Evolutionary conservation across 2,888 invertebrate genomes (phyloP).

Genomic region (Rhingia campestris): DNA sequence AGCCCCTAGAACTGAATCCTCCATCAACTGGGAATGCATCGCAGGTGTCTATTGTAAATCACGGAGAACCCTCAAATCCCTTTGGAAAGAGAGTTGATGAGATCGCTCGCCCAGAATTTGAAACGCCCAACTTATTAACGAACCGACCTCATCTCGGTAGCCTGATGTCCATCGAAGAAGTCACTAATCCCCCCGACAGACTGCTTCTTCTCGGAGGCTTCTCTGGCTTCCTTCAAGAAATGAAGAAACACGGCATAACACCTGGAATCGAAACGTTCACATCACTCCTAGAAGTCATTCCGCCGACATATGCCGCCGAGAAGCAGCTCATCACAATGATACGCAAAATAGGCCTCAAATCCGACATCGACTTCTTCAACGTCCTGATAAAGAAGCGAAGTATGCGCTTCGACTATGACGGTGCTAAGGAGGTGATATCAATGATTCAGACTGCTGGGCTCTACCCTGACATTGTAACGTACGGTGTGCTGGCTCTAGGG

Average conservation of each 20-base stretch:
- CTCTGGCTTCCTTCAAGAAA: slow-evolving; percentile 89
- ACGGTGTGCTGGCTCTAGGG: slow-evolving; percentile 91
- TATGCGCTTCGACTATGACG: slow-evolving; percentile 87
- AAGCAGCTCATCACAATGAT: slow-evolving; percentile 86
- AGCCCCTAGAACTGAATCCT: background rate
- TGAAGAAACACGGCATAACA: slow-evolving; percentile 86
- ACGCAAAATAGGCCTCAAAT: slow-evolving; percentile 84
- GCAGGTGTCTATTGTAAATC: background rate
- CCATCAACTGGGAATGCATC: background rate
- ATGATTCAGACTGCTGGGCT: slow-evolving; percentile 85
- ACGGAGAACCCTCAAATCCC: background rate
- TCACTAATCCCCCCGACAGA: slow-evolving; percentile 86
- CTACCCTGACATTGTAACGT: slow-evolving; percentile 90
- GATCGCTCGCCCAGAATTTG: slow-evolving; percentile 74
- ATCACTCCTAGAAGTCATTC: slow-evolving; percentile 88
- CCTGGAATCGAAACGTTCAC: slow-evolving; percentile 92
- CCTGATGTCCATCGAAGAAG: slow-evolving; percentile 85
- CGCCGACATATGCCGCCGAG: slow-evolving; percentile 87
- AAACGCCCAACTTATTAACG: slow-evolving; percentile 87
- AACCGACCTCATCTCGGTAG: slow-evolving; percentile 85
- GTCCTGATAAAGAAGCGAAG: slow-evolving; percentile 92
- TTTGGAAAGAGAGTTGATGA: slow-evolving; percentile 16
- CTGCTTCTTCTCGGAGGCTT: slow-evolving; percentile 90
- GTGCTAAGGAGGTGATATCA: slow-evolving; percentile 86
- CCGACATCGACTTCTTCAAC: slow-evolving; percentile 93